These are phyloP conservation scores for Elaphurus davidianus DNA, from an alignment of 2,113 vertebrate species.

Conservation along the genomic window DNA sequence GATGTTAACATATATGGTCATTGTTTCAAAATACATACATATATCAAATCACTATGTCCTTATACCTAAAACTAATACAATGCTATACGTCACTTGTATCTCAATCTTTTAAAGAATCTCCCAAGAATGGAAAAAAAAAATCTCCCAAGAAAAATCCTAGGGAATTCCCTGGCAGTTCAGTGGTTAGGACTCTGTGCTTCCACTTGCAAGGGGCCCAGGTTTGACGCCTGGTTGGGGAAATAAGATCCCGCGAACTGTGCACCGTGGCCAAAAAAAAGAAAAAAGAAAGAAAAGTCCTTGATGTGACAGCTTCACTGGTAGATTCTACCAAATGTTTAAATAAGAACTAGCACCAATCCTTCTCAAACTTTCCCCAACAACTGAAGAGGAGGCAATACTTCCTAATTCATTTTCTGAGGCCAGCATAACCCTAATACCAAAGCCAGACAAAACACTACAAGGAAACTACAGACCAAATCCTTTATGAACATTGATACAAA, in stretches of 20 bases:
- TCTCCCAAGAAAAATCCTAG: background rate
- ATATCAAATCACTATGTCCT: background rate
- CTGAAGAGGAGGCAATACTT: background rate
- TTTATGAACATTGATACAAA: background rate
- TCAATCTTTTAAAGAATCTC: background rate
- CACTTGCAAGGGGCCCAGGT: background rate
- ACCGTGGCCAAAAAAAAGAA: rapidly evolving
- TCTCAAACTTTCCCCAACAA: background rate
- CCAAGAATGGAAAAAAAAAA: background rate
- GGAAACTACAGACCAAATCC: background rate
- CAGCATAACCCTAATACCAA: background rate
- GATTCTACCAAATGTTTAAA: background rate
- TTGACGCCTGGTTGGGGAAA: background rate
- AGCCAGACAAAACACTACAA: background rate
- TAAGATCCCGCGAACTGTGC: background rate
- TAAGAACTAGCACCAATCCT: background rate
- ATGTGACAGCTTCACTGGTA: background rate
- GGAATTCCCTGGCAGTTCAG: background rate
- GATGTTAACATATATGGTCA: background rate
- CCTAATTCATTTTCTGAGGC: background rate
- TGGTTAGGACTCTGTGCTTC: background rate
- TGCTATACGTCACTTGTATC: background rate
- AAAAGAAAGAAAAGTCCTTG: background rate
- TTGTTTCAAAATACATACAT: background rate
- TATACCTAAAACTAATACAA: background rate